Conservation (phyloP, 2,888 invertebrate genomes). For the Frankliniella intonsa region DNA sequence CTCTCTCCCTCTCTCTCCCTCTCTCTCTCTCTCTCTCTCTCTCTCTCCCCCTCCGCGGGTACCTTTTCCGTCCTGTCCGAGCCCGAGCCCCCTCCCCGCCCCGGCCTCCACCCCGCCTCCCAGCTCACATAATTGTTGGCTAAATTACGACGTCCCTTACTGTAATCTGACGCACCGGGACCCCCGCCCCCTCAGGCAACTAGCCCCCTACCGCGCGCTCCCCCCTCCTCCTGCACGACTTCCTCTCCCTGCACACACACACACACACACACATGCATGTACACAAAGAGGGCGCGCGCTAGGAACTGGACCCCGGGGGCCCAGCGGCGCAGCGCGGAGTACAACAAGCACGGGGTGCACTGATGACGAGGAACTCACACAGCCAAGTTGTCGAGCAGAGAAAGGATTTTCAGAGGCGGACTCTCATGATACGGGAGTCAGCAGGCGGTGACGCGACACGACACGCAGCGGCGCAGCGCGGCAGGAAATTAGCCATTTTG, state of each 20-base stretch:
- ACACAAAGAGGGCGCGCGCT: neutral
- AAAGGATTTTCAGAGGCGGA: too few species aligned
- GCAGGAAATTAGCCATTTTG: too few species aligned
- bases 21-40: slow-evolving; percentile 9
- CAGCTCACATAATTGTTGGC: slow-evolving; percentile 7
- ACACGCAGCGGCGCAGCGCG: too few species aligned
- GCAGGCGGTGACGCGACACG: too few species aligned
- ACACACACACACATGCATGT: neutral
- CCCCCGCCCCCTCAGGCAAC: neutral
- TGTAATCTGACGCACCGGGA: slow-evolving; percentile 8
- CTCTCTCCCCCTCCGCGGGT: neutral
- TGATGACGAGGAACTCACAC: neutral
- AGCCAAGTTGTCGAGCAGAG: too few species aligned
- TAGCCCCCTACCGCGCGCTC: too few species aligned
- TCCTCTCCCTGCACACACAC: neutral
- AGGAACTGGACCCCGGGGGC: neutral
- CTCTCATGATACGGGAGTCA: too few species aligned
- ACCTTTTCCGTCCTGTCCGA: too few species aligned
- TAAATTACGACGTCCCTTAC: neutral
- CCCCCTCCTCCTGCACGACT: neutral
- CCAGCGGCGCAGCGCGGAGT: too few species aligned
- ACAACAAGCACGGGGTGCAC: too few species aligned
- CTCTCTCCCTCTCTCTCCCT: neutral
- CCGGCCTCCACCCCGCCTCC: neutral
- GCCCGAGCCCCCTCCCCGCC: neutral